A percentile compares a stretch with the other conserved stretches of the same genome.
Evolutionary conservation across 1,140 invertebrate genomes (phyloP).

Genomic region (Glomeris maerens): DNA sequence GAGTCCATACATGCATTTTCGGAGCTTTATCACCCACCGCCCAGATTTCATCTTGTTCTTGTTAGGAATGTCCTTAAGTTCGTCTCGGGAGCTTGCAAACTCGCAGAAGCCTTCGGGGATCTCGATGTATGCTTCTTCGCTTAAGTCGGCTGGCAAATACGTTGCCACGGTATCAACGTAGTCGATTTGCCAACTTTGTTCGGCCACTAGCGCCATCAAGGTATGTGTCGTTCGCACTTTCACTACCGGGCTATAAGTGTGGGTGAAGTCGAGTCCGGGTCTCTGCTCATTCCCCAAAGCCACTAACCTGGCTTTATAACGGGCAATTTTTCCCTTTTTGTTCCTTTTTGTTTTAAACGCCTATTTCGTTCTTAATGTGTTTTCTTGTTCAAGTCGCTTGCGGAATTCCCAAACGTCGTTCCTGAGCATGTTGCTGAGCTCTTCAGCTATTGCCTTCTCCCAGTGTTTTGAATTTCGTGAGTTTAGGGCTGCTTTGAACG

Average conservation of each 20-base stretch:
- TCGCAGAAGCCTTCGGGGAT: too few species aligned
- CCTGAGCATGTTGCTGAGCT: constrained; percentile 25
- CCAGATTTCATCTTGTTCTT: too few species aligned
- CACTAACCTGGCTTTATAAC: constrained; percentile 29
- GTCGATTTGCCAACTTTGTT: constrained; percentile 20
- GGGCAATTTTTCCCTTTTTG: constrained; percentile 22
- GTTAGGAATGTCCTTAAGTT: too few species aligned
- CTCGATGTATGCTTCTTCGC: constrained; percentile 30
- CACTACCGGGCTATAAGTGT: constrained; percentile 29
- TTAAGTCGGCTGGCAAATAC: constrained; percentile 27
- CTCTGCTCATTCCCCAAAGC: constrained; percentile 27
- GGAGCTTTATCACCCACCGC: too few species aligned
- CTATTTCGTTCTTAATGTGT: constrained; percentile 24
- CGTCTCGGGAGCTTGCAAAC: too few species aligned
- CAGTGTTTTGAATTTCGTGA: constrained; percentile 22
- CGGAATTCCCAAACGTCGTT: constrained; percentile 29
- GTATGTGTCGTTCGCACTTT: constrained; percentile 23
- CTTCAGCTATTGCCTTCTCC: constrained; percentile 27
- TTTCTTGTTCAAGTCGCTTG: constrained; percentile 18
- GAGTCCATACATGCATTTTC: too few species aligned
- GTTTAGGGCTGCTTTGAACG: constrained; percentile 24
- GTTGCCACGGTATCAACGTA: constrained; percentile 25
- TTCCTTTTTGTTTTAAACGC: constrained; percentile 26
- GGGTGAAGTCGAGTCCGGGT: constrained; percentile 26
- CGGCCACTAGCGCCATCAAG: constrained; percentile 22